Evolutionary conservation across 2,797 vertebrate species (phyloP).

Genomic region (Spatula clypeata): DNA sequence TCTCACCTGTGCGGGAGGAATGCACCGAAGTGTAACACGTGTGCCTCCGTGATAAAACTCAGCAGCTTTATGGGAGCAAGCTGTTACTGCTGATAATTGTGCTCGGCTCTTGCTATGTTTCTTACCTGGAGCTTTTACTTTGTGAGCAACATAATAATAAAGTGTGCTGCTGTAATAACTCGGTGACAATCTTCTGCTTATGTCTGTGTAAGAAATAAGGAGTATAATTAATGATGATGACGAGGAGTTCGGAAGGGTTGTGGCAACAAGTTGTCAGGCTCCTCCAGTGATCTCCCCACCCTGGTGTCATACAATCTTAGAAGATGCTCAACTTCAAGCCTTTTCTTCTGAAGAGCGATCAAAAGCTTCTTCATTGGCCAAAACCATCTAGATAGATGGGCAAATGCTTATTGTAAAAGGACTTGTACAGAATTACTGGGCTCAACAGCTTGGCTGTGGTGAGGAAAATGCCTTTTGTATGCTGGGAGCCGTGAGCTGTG

Average conservation of each 20-base stretch:
- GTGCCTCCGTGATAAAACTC: fast-evolving
- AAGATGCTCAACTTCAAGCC: neutral
- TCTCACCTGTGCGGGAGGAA: neutral
- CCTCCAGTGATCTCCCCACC: neutral
- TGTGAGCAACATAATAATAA: neutral
- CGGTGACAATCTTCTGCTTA: neutral
- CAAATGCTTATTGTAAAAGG: neutral
- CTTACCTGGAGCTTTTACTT: neutral
- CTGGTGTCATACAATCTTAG: neutral
- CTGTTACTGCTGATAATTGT: neutral
- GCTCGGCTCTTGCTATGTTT: neutral
- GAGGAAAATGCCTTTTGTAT: neutral
- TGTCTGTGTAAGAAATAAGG: neutral
- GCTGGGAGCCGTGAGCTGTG: neutral
- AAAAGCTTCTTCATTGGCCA: neutral
- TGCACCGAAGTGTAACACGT: fast-evolving
- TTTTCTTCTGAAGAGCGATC: neutral
- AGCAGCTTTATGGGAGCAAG: neutral
- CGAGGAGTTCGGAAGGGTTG: neutral
- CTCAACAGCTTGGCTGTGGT: neutral
- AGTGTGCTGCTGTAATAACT: neutral
- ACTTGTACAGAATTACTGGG: neutral
- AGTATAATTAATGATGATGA: neutral
- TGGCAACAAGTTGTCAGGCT: neutral
- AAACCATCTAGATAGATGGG: neutral